Percentiles rank a stretch among this genome's conserved stretches.
Evolutionary conservation across 2,113 vertebrate genomes (phyloP).

Genomic region (Anseranas semipalmata): DNA sequence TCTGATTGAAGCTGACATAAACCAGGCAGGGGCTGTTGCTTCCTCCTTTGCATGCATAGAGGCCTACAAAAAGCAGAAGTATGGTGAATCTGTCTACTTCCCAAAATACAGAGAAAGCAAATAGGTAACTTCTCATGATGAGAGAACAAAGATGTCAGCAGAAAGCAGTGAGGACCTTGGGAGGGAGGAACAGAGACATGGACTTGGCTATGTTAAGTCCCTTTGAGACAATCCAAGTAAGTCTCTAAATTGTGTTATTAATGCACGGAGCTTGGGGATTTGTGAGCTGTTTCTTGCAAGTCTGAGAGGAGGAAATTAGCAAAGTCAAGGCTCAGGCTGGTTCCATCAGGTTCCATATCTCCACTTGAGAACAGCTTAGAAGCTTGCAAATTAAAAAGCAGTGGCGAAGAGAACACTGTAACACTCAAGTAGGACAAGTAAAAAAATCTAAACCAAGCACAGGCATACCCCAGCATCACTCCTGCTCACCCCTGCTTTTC

Average conservation of each 20-base stretch:
- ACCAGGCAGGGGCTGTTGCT: constrained; percentile 94
- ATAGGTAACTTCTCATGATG: neutral
- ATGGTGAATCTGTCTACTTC: neutral
- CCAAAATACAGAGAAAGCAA: neutral
- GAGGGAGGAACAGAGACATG: neutral
- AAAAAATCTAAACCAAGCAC: neutral
- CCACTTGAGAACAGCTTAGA: neutral
- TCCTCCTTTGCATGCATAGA: constrained; percentile 92
- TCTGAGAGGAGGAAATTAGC: neutral
- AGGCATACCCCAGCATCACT: neutral
- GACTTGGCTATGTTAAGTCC: neutral
- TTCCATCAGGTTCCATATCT: neutral
- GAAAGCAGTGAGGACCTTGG: neutral
- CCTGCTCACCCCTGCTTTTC: neutral
- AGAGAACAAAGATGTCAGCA: neutral
- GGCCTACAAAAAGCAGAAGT: constrained; percentile 76
- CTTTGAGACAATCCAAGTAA: neutral
- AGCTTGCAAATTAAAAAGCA: neutral
- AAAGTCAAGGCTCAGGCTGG: neutral
- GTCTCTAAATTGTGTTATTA: neutral
- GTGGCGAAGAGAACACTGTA: neutral
- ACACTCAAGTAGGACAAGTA: neutral
- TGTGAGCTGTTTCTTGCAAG: neutral
- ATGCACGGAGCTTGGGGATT: neutral
- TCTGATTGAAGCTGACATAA: constrained; percentile 95